Evolutionary conservation across 2,888 invertebrate species (phyloP).

Genomic region (Dorcus parallelipipedus): DNA sequence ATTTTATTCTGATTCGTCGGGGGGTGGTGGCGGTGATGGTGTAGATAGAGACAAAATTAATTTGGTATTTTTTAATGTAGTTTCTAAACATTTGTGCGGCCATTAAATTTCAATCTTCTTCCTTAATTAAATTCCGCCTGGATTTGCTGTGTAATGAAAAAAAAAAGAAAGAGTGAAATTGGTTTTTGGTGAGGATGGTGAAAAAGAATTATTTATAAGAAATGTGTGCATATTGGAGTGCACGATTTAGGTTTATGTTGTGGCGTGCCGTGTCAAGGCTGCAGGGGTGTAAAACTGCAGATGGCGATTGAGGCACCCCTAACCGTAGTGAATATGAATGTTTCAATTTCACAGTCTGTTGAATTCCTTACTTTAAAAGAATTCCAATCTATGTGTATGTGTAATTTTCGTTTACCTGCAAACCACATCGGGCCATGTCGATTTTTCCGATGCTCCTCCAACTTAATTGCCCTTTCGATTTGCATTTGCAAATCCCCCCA

Average conservation of each 20-base stretch:
- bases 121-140: too few species aligned
- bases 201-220: too few species aligned
- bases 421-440: constrained; percentile 24
- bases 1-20: too few species aligned
- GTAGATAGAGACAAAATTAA: too few species aligned
- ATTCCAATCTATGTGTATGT: constrained; percentile 12
- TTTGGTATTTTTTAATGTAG: too few species aligned
- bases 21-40: too few species aligned
- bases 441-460: constrained; percentile 22
- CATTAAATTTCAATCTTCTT: too few species aligned
- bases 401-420: constrained; percentile 1
- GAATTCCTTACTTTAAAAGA: constrained; percentile 23
- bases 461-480: not conserved
- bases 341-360: constrained; percentile 32
- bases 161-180: too few species aligned
- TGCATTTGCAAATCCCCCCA: not conserved
- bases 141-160: too few species aligned
- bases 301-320: constrained; percentile 18
- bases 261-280: constrained; percentile 7
- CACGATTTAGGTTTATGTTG: constrained; percentile 19
- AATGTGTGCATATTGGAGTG: not conserved
- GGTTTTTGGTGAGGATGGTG: too few species aligned
- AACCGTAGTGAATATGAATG: constrained; percentile 27
- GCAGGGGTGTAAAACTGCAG: constrained; percentile 23
- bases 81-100: too few species aligned